phyloP scores from a whole-genome alignment of 2,113 vertebrate genomes.

The Pituophis catenifer region DNA sequence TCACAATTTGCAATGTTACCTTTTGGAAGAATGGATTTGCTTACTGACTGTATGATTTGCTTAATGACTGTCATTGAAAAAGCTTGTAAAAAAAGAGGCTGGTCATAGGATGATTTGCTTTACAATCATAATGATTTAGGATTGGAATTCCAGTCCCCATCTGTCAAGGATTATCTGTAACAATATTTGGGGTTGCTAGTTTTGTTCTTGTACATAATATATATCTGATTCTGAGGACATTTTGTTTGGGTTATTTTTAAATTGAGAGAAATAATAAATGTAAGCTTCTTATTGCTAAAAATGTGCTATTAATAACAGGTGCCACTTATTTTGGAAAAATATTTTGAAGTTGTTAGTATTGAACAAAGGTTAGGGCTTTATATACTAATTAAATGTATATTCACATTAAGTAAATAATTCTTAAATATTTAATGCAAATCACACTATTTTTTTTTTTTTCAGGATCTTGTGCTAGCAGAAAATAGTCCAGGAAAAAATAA shows the following conservation, averaged over 20 bases:
- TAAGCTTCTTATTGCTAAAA: constrained; percentile 16
- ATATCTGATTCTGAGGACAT: neutral
- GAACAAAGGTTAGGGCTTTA: neutral
- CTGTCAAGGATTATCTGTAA: constrained; percentile 15
- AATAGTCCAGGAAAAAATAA: constrained; percentile 86
- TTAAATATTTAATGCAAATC: neutral
- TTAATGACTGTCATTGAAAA: neutral
- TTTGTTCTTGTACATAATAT: constrained; percentile 31
- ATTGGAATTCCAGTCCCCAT: neutral
- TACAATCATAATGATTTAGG: neutral
- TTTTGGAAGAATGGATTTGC: neutral
- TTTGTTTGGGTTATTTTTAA: neutral
- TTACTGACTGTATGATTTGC: neutral
- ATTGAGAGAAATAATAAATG: neutral
- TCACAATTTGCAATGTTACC: neutral
- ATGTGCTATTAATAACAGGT: constrained; percentile 10
- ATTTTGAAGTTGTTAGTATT: neutral
- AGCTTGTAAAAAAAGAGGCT: neutral
- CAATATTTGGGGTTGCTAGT: constrained; percentile 55
- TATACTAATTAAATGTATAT: neutral
- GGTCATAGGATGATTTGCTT: neutral
- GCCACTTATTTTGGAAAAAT: neutral
- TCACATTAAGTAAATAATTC: neutral
- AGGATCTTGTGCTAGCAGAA: constrained; percentile 85
- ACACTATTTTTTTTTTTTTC: constrained; percentile 57